phyloP scores from a whole-genome alignment of 2,113 vertebrate species.

The Pavo muticus region DNA sequence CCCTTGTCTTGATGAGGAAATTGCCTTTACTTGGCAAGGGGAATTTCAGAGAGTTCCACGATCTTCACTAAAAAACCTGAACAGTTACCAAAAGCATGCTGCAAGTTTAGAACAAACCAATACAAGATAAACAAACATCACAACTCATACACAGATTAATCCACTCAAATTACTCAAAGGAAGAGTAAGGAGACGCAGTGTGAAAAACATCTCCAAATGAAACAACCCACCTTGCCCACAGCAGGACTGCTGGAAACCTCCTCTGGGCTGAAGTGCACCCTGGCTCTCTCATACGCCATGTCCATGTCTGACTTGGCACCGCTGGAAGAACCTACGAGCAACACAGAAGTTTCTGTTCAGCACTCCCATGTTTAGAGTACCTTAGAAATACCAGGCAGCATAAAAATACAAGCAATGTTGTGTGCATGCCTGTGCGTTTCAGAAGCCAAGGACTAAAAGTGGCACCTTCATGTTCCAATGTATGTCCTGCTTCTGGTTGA shows the following conservation, averaged over 20 bases:
- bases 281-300: constrained; percentile 73
- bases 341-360: neutral
- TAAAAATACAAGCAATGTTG: rapidly evolving
- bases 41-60: neutral
- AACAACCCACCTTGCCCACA: constrained; percentile 80
- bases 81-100: neutral
- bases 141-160: rapidly evolving
- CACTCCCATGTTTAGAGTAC: neutral
- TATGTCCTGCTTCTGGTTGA: neutral
- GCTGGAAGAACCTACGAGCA: constrained; percentile 20
- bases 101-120: rapidly evolving
- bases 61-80: neutral
- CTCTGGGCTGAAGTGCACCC: constrained; percentile 55
- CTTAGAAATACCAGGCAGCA: rapidly evolving
- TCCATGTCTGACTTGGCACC: constrained; percentile 71
- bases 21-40: neutral
- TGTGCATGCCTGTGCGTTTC: neutral
- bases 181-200: neutral
- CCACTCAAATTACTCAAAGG: rapidly evolving
- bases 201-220: neutral
- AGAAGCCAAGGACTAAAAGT: neutral
- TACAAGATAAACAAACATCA: rapidly evolving
- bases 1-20: no score
- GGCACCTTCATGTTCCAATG: rapidly evolving
- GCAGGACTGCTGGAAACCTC: constrained; percentile 59